Evolutionary conservation across 1,140 invertebrate species (phyloP), one percentile per base, ranked within the genome.

Genomic region (Aethina tumida): DNA sequence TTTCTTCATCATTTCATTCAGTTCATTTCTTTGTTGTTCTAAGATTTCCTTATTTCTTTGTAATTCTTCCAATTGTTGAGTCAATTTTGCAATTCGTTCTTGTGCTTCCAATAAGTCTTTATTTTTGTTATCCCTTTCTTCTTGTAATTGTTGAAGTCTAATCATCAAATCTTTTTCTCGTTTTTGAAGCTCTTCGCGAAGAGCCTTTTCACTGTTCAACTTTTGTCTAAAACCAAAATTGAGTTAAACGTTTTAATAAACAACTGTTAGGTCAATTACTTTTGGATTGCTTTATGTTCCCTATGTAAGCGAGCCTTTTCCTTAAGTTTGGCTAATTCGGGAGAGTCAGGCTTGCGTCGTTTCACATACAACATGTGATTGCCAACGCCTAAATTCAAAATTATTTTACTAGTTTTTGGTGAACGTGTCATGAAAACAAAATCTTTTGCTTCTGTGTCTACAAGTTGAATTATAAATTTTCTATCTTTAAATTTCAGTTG

Each of bases 21-120:
- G 63, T 64, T 84, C 80, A 48, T 81, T 81, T 66, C 94, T 87
- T 53, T 87, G 77, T 50, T 74, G 66, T 66, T 97, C 95, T 19
- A 98, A 67, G 59, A 93, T 87, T 60, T 97, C 90, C 65, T 98
- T 97, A 53, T 95, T 90, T 43, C 77, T 75, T 67, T 92, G 87
- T 52, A 89, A 65, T 58, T 95, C 87, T 54, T 74, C 76, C 32
- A 98, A 71, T 63, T 96, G 92, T 54, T 96, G 86, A 63, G 97
- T 91, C 38, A 98, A 66, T 47, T 87, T 79, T 30, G 88, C 74
- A n/a, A n/a, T n/a, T 97, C 66, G 93, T 96, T 58, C 94, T 83
- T 70, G 85, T 16, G 93, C 91, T 61, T 91, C 86, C 18, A 78
- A 56, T 22, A 94, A 66, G 62, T 90, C 73, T 5, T 67, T 79